Percentiles rank a stretch among this genome's conserved stretches.
Conservation (phyloP, 2,888 invertebrate genomes). For the Parasteatoda lunata region DNA sequence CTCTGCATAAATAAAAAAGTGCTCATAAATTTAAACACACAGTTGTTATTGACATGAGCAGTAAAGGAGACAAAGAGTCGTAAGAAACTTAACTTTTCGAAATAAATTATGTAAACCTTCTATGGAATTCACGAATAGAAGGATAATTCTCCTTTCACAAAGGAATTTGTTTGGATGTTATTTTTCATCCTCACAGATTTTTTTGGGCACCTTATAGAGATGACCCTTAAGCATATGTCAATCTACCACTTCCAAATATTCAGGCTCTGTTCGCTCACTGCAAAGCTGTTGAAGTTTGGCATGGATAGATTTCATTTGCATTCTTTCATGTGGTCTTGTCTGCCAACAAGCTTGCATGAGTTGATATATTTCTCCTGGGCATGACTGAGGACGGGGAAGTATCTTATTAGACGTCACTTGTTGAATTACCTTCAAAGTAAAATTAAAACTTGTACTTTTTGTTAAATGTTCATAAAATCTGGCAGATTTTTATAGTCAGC, state of each 20-base stretch:
- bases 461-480: neutral
- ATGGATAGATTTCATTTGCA: conserved; percentile 57
- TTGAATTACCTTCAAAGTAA: conserved; percentile 67
- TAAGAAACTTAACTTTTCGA: no score
- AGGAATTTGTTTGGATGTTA: neutral
- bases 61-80: no score
- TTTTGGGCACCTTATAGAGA: conserved; percentile 47
- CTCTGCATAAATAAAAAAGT: no score
- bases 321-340: conserved; percentile 68
- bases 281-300: conserved; percentile 51
- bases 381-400: conserved; percentile 65
- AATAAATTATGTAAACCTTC: no score
- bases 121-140: no score
- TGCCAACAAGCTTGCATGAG: conserved; percentile 71
- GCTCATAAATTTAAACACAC: no score
- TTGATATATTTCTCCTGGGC: conserved; percentile 69
- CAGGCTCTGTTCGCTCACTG: neutral
- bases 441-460: neutral
- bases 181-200: conserved; percentile 10
- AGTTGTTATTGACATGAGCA: no score
- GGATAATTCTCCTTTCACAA: no score
- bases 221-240: neutral
- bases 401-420: conserved; percentile 69
- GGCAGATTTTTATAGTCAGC: neutral
- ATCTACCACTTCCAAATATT: neutral